A percentile compares a stretch with the other conserved stretches of the same genome.
These are phyloP conservation scores for Eutrigla gurnardus DNA, from an alignment of 2,797 vertebrate genomes.

Conservation along the genomic window DNA sequence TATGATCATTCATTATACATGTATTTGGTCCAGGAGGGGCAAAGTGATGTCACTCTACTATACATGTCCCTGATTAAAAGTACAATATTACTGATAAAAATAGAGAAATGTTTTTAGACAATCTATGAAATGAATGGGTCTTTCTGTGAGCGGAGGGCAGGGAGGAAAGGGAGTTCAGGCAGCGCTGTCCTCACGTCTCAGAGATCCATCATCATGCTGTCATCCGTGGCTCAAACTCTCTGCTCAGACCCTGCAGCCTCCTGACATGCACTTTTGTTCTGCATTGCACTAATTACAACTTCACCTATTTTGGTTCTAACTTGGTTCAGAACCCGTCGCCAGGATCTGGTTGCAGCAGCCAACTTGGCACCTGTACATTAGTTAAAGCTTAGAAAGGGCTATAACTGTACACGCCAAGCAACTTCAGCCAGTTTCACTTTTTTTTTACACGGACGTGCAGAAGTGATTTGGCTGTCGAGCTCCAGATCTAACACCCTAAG, in stretches of 20 bases:
- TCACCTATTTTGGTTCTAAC: slow-evolving; percentile 21
- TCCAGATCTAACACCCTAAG: slow-evolving; percentile 41
- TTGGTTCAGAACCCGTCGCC: slow-evolving; percentile 24
- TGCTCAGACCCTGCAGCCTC: slow-evolving; percentile 40
- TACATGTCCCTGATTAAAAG: neutral
- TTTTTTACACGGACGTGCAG: slow-evolving; percentile 12
- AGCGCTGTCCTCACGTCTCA: slow-evolving; percentile 41
- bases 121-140: neutral
- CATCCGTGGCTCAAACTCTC: slow-evolving; percentile 40
- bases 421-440: slow-evolving; percentile 23
- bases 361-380: slow-evolving; percentile 53
- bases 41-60: neutral
- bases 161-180: slow-evolving; percentile 10
- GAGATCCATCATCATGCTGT: slow-evolving; percentile 65
- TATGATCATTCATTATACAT: neutral
- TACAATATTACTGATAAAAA: neutral
- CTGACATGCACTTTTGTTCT: slow-evolving; percentile 21
- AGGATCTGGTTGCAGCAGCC: slow-evolving; percentile 21
- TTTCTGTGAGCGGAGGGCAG: neutral
- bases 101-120: too few species aligned
- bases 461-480: slow-evolving; percentile 40
- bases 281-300: slow-evolving; percentile 42
- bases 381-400: slow-evolving; percentile 44
- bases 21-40: neutral
- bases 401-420: slow-evolving; percentile 27